Evolutionary conservation across 1,140 invertebrate species (phyloP).

Genomic region (Lepidostoma basale): DNA sequence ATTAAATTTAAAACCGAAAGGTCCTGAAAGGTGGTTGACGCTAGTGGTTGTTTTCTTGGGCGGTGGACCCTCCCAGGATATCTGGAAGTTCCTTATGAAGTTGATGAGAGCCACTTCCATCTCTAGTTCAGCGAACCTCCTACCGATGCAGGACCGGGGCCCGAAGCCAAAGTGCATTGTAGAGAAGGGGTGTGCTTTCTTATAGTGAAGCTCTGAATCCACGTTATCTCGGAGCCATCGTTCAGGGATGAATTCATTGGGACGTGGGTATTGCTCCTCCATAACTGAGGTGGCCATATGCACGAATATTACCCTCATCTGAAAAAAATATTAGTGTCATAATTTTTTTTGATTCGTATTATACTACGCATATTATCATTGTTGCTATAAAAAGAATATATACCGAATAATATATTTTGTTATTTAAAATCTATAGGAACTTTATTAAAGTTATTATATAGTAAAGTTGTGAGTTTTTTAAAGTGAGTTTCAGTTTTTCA

Average conservation of each 20-base stretch:
- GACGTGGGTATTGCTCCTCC: conserved; percentile 59
- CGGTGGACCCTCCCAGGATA: conserved; percentile 60
- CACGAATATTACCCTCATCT: conserved; percentile 61
- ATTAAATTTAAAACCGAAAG: conserved; percentile 56
- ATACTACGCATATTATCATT: no score
- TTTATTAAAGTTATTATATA: conserved; percentile 42
- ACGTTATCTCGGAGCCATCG: conserved; percentile 61
- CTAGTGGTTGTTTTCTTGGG: conserved; percentile 46
- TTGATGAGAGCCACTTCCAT: conserved; percentile 68
- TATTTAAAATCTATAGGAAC: conserved; percentile 31
- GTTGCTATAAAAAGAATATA: no score
- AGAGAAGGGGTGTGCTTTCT: conserved; percentile 62
- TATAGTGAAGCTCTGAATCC: conserved; percentile 52
- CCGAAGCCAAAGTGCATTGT: conserved; percentile 69
- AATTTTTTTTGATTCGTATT: no score
- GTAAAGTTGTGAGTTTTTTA: no score
- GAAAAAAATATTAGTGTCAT: no score
- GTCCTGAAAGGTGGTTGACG: conserved; percentile 52
- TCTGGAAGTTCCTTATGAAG: conserved; percentile 63
- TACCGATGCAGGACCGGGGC: conserved; percentile 63
- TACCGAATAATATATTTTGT: no score
- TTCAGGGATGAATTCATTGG: conserved; percentile 64
- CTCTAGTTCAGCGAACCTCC: conserved; percentile 75
- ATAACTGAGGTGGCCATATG: conserved; percentile 56
- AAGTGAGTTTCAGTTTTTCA: no score